phyloP scores from a whole-genome alignment of 2,797 vertebrate species.

The Denticeps clupeoides region DNA sequence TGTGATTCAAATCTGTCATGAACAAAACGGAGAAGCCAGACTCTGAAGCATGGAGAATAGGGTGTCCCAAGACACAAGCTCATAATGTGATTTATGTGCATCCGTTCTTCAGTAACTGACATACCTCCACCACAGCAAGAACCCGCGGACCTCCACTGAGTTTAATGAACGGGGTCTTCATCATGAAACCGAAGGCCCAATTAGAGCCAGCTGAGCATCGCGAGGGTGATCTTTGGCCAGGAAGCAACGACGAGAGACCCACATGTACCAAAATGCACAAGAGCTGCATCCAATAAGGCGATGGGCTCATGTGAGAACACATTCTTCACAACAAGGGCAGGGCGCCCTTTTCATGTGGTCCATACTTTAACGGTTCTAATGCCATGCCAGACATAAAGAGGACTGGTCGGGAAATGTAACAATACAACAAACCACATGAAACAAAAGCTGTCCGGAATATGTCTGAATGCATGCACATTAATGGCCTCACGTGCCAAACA shows the following conservation, averaged over 20 bases:
- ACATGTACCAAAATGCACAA: constrained; percentile 23
- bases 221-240: neutral
- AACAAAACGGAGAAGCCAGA: neutral
- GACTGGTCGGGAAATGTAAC: constrained; percentile 56
- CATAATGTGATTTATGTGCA: neutral
- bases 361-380: constrained; percentile 53
- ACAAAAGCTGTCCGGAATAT: constrained; percentile 42
- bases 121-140: neutral
- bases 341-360: constrained; percentile 56
- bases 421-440: constrained; percentile 64
- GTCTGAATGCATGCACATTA: constrained; percentile 40
- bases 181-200: constrained; percentile 10
- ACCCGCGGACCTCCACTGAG: constrained; percentile 2
- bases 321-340: constrained; percentile 44
- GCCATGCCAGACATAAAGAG: constrained; percentile 56
- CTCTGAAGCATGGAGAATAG: neutral
- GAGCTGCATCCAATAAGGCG: constrained; percentile 50
- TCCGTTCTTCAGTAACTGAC: neutral
- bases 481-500: neutral
- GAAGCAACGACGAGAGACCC: no score
- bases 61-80: neutral
- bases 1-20: neutral
- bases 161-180: constrained; percentile 11
- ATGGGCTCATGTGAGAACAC: constrained; percentile 45
- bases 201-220: neutral